phyloP scores from a whole-genome alignment of 2,888 invertebrate species.

The Girardia tigrina region DNA sequence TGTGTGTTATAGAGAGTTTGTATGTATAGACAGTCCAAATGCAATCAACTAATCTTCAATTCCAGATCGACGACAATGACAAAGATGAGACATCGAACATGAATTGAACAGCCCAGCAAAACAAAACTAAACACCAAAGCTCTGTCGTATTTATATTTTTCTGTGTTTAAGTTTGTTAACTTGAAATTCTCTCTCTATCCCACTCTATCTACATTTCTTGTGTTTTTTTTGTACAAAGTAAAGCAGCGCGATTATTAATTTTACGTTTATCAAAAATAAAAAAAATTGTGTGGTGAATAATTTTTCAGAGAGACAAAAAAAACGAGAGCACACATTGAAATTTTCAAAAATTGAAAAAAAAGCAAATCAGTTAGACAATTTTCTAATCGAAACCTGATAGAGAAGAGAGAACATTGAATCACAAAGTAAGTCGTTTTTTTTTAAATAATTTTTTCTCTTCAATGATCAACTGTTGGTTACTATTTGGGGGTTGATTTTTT shows the following conservation, averaged over 20 bases:
- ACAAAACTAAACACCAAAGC: constrained; percentile 23
- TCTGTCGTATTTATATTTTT: constrained; percentile 20
- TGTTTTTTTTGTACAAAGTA: constrained; percentile 18
- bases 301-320: too few relatives aligned
- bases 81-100: constrained; percentile 23
- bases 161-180: constrained; percentile 23
- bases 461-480: constrained; percentile 20
- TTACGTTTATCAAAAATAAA: too few relatives aligned
- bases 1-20: constrained; percentile 13
- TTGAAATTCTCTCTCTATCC: constrained; percentile 19
- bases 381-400: neutral
- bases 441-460: too few relatives aligned
- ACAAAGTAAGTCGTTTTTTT: constrained; percentile 17
- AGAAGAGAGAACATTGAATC: constrained; percentile 16
- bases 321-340: constrained; percentile 20
- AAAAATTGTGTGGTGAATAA: constrained; percentile 20
- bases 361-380: constrained; percentile 18
- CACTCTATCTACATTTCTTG: constrained; percentile 23
- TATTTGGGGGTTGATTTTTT: neutral
- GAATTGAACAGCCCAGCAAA: constrained; percentile 18
- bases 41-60: constrained; percentile 23
- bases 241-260: constrained; percentile 23
- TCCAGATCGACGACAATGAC: constrained; percentile 23
- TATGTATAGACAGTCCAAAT: constrained; percentile 15
- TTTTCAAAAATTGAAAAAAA: too few relatives aligned